Conservation (phyloP, 2,797 vertebrate species). For the Remorina albescens region DNA sequence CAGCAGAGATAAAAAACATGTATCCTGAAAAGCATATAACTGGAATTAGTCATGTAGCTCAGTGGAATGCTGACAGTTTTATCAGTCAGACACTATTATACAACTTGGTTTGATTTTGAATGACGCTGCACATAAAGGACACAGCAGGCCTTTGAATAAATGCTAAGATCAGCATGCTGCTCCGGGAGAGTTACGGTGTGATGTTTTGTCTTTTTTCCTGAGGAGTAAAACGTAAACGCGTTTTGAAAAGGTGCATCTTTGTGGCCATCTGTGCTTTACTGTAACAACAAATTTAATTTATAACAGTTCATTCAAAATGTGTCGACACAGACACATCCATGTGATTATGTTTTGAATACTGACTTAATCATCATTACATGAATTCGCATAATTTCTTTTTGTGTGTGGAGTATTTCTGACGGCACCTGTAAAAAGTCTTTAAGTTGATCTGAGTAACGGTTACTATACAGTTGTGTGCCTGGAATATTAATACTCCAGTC, state of each 20-base stretch:
- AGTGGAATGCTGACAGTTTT: neutral
- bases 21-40: neutral
- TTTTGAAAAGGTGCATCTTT: neutral
- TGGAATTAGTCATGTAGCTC: neutral
- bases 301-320: neutral
- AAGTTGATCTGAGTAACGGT: slow-evolving; percentile 53
- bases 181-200: neutral
- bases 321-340: slow-evolving; percentile 3
- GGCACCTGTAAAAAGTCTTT: slow-evolving; percentile 51
- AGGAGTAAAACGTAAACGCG: neutral
- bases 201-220: neutral
- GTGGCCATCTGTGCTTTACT: neutral
- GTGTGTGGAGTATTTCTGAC: slow-evolving; percentile 36
- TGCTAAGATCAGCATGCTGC: neutral
- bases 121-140: neutral
- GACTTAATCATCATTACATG: too few species aligned
- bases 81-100: neutral
- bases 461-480: slow-evolving; percentile 36
- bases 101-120: neutral
- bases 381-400: slow-evolving; percentile 31
- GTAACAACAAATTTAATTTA: slow-evolving; percentile 1
- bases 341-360: neutral
- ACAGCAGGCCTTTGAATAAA: neutral
- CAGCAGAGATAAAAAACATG: neutral
- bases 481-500: slow-evolving; percentile 52